Base-by-base conservation (phyloP, 2,797 vertebrate species). In the Paguma larvata region DNA sequence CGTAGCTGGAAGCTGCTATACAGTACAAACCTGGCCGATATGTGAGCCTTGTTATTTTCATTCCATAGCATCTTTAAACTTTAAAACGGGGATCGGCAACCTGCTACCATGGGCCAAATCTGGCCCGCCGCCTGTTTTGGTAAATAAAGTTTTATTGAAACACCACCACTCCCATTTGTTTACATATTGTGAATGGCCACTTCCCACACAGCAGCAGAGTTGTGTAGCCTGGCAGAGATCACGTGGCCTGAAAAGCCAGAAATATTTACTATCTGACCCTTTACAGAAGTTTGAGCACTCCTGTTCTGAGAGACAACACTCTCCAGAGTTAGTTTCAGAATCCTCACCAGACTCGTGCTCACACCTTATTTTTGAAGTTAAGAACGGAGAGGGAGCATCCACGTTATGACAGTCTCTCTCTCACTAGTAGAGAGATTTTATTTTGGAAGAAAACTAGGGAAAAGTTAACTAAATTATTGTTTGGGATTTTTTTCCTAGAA, bases 121-220 rank as follows among this genome's bases (percentile, higher is more conserved):
- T 44, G n/a, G 27, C 11, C 13, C n/a, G 23, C 30, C 67, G 48
- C 32, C 12, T 96, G 18, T 44, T 78, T 94, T 59, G 90, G 6
- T 90, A 65, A 90, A 91, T 87, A 92, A 92, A 88, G 62, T 94
- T 97, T 95, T 92, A 80, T 70, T 85, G 38, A 77, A 67, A 87
- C 48, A 85, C 53, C 8, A 77, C 23, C 46, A 85, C 1, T 6
- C 18, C 4, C 27, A 78, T n/a, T 73, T 46, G 14, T 86, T 91
- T 72, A 87, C 16, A 5, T 79, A 34, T 53, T 38, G 5, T 77
- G 34, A 38, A 6, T 13, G 34, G 41, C 56, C 94, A 38, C 30
- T 63, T 83, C 82, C 85, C 30, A 68, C 82, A 21, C 30, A 80
- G 70, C 4, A 30, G 21, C 38, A 85, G 63, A 82, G 32, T 38